phyloP scores from a whole-genome alignment of 2,797 vertebrate species.

The Gallirallus australis region DNA sequence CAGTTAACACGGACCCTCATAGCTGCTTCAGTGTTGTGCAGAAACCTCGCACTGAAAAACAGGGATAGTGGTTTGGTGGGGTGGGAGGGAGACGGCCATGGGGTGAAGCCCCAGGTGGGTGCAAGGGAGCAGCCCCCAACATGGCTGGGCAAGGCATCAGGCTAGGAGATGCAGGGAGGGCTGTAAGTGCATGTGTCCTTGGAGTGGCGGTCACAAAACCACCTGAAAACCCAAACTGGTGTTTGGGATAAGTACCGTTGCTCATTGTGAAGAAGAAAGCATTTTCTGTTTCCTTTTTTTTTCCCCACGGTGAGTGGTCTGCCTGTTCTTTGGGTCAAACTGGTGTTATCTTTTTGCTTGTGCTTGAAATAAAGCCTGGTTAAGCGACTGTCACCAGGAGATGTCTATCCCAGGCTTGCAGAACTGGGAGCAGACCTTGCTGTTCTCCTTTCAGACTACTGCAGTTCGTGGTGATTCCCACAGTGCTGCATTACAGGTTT shows the following conservation, averaged over 20 bases:
- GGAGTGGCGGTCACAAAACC: not conserved
- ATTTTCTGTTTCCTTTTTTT: not conserved
- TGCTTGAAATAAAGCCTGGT: not conserved
- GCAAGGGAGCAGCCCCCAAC: not conserved
- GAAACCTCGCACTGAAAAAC: not conserved
- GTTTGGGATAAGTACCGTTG: not conserved
- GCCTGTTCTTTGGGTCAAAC: not conserved
- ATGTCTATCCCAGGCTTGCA: not conserved
- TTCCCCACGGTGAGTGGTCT: not conserved
- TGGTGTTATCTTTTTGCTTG: not conserved
- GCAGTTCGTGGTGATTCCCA: not conserved
- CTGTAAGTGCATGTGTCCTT: not conserved
- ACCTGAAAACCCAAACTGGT: not conserved
- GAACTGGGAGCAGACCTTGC: not conserved
- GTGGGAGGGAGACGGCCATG: too few relatives aligned
- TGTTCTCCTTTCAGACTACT: not conserved
- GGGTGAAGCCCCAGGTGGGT: fast-evolving
- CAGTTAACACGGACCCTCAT: not conserved
- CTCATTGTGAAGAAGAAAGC: not conserved
- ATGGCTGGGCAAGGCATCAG: not conserved
- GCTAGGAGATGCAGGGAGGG: fast-evolving
- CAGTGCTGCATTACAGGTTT: conserved; percentile 4
- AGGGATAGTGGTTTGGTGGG: fast-evolving
- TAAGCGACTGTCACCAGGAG: not conserved
- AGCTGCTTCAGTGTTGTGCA: not conserved